Percentiles rank a stretch among this genome's conserved stretches.
These are phyloP conservation scores for Thera britannica DNA, from an alignment of 2,888 invertebrate species.

Conservation along the genomic window DNA sequence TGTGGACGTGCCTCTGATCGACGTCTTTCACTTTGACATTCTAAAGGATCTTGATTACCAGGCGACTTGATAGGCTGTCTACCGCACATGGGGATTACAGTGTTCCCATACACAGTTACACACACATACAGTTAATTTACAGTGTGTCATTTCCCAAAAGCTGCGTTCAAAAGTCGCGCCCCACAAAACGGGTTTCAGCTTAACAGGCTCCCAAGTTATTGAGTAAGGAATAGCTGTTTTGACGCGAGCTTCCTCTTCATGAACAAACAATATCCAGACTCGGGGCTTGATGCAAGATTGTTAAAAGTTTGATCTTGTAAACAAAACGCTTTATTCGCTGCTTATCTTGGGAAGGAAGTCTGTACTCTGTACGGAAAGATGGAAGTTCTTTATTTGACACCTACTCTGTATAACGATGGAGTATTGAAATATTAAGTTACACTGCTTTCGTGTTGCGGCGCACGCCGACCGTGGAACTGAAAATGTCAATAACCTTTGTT, in stretches of 20 bases:
- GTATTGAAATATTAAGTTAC: too few relatives aligned
- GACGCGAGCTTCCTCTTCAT: slow-evolving; percentile 38
- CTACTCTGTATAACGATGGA: background rate
- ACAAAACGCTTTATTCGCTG: slow-evolving; percentile 25
- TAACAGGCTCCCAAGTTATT: slow-evolving; percentile 33
- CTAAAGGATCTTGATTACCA: background rate
- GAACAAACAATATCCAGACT: slow-evolving; percentile 34
- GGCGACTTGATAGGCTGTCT: background rate
- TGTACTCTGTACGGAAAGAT: background rate
- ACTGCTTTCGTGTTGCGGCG: too few relatives aligned
- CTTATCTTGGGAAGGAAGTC: slow-evolving; percentile 23
- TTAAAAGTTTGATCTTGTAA: slow-evolving; percentile 29
- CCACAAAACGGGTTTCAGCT: slow-evolving; percentile 8
- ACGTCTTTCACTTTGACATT: background rate
- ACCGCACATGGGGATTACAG: background rate
- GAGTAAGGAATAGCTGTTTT: slow-evolving; percentile 39
- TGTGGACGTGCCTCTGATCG: background rate
- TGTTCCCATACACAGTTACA: too few relatives aligned
- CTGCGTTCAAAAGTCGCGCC: slow-evolving; percentile 15
- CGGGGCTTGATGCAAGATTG: slow-evolving; percentile 24
- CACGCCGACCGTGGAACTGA: too few relatives aligned
- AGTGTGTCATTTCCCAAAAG: background rate
- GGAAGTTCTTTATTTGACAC: slow-evolving; percentile 2
- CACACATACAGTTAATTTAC: too few relatives aligned
- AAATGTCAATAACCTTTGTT: too few relatives aligned